Evolutionary conservation across 2,888 invertebrate genomes (phyloP).

Genomic region (Chouioia cunea): DNA sequence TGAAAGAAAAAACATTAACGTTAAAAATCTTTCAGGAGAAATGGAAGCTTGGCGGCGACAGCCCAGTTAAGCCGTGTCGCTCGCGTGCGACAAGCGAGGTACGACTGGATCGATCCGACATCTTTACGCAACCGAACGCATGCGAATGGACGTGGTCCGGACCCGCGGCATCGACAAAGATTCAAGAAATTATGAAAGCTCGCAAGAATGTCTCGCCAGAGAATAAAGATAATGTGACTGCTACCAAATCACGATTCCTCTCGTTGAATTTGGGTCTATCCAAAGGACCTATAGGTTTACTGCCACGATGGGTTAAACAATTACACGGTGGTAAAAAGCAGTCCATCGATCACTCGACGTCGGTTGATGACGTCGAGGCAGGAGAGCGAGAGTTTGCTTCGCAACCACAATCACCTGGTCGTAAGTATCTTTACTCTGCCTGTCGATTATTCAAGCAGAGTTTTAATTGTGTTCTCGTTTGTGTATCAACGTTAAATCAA

Average conservation of each 20-base stretch:
- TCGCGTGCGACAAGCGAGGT: slow-evolving; percentile 76
- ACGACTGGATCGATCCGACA: slow-evolving; percentile 63
- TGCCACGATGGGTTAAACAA: slow-evolving; percentile 60
- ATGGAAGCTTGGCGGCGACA: slow-evolving; percentile 71
- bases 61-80: slow-evolving; percentile 67
- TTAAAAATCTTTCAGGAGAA: slow-evolving; percentile 42
- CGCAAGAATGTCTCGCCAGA: slow-evolving; percentile 47
- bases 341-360: slow-evolving; percentile 44
- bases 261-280: slow-evolving; percentile 55
- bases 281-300: slow-evolving; percentile 45
- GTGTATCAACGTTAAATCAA: too few relatives aligned
- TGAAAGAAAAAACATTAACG: not conserved
- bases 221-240: slow-evolving; percentile 23
- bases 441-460: too few relatives aligned
- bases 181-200: slow-evolving; percentile 69
- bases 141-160: slow-evolving; percentile 80
- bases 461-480: too few relatives aligned
- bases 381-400: slow-evolving; percentile 48
- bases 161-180: slow-evolving; percentile 74
- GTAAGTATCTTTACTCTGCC: slow-evolving; percentile 11
- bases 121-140: slow-evolving; percentile 64
- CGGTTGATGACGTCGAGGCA: slow-evolving; percentile 53
- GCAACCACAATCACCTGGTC: slow-evolving; percentile 48
- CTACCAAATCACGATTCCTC: slow-evolving; percentile 58
- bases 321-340: not conserved